Base-by-base conservation (phyloP, 2,888 invertebrate genomes). In the Hirtodrosophila confusa region DNA sequence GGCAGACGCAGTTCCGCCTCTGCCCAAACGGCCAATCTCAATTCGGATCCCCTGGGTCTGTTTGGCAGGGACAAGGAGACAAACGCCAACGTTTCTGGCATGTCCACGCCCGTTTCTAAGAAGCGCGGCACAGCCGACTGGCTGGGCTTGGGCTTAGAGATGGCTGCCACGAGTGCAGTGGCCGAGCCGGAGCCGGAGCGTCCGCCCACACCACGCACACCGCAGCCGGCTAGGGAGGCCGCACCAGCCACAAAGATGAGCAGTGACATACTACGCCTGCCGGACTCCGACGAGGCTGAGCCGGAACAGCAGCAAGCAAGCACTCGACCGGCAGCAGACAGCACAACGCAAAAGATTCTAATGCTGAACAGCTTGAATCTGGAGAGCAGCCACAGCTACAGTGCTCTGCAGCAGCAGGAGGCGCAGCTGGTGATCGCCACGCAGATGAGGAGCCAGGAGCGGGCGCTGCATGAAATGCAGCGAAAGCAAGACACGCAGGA, bases 361-460 rank as follows among this genome's bases (percentile, higher is more conserved):
- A 60, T 90, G 37, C 69, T 91, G 10, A 88, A 88, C 29, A 77
- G 78, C 4, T 67, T 90, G 1, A 89, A 89, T 54, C 12, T 90
- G 44, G 91, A 90, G 39, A 78, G 89, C 4, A 88, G 83, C 55
- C 90, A 89, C 43, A 80, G 84, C 8, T 70, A 88, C 11, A 83
- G 88, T 23, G 78, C 85, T 0, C 45, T 92, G 17, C 89, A 91
- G 56, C 91, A 92, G 61, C 92, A 92, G 65, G 90, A 92, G 55
- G 74, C 90, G 0, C 92, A 92, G 55, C 47, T 92, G 27, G 58
- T 85, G 4, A 80, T 92, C 45, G 91, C 91, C 0, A 63, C 87
- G 0, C 91, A 92, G 68, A 89, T 92, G 89, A 91, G 90, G 58
- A 87, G 75, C 31, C 92, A 92, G 63, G 92, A 92, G 66, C 65